phyloP scores from a whole-genome alignment of 2,888 invertebrate species.

The Pandemis heparana region DNA sequence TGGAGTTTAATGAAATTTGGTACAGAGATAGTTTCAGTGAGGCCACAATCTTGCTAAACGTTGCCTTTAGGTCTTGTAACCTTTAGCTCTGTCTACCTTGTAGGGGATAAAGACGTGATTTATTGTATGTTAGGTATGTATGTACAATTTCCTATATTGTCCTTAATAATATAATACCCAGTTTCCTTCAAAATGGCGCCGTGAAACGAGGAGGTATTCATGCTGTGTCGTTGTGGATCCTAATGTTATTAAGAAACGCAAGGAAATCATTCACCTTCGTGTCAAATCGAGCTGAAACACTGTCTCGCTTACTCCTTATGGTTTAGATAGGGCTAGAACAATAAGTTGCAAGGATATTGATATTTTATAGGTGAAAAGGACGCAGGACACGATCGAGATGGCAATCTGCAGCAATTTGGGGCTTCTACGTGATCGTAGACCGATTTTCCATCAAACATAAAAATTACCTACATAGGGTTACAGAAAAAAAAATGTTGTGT shows the following conservation, averaged over 20 bases:
- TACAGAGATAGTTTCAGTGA: too few species aligned
- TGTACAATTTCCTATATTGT: too few species aligned
- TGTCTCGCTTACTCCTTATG: background rate
- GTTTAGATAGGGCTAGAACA: background rate
- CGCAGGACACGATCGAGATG: background rate
- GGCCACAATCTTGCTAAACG: too few species aligned
- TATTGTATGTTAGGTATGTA: too few species aligned
- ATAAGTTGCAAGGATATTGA: background rate
- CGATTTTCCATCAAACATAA: background rate
- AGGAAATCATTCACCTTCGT: background rate
- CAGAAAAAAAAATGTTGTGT: background rate
- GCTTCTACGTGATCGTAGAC: background rate
- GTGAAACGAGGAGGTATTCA: constrained; percentile 7
- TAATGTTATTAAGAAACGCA: constrained; percentile 2
- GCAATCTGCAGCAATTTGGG: background rate
- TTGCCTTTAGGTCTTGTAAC: too few species aligned
- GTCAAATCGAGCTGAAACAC: background rate
- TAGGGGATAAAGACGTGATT: too few species aligned
- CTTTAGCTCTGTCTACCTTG: too few species aligned
- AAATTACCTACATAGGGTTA: background rate
- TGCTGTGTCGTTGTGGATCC: background rate
- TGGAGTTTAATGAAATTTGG: too few species aligned
- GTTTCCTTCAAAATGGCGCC: background rate
- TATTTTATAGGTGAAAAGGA: background rate
- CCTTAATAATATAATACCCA: background rate